Conservation (phyloP, 2,113 vertebrate genomes). For the Rhabdomys dilectus region DNA sequence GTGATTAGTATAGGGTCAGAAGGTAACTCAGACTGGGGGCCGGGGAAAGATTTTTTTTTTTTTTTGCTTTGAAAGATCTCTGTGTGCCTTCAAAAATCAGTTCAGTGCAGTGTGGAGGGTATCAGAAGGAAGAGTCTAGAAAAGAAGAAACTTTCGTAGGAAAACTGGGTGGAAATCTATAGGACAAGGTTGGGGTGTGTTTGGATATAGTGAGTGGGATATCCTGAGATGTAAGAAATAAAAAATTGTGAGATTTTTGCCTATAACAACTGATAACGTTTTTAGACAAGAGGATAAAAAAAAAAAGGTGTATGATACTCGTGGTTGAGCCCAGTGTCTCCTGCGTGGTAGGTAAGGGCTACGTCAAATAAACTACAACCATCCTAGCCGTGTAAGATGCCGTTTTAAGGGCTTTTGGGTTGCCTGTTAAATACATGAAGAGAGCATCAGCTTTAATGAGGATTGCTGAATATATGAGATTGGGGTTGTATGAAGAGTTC, state of each 20-base stretch:
- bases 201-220: not conserved
- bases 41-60: too few relatives aligned
- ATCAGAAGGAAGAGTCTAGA: not conserved
- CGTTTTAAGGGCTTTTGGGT: slow-evolving; percentile 21
- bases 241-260: not conserved
- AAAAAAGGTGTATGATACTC: not conserved
- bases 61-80: not conserved
- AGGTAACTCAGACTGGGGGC: not conserved
- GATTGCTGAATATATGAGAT: not conserved
- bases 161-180: not conserved
- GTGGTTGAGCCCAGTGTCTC: not conserved
- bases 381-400: not conserved
- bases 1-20: not conserved
- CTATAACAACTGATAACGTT: not conserved
- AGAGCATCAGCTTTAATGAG: not conserved
- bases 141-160: not conserved
- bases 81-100: not conserved
- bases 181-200: not conserved
- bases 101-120: not conserved
- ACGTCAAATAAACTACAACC: too few relatives aligned
- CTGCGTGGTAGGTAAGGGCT: not conserved
- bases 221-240: not conserved
- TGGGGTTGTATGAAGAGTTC: not conserved
- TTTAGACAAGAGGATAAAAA: not conserved
- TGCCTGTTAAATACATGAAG: not conserved